phyloP scores from a whole-genome alignment of 2,888 invertebrate genomes.

The Melieria crassipennis region DNA sequence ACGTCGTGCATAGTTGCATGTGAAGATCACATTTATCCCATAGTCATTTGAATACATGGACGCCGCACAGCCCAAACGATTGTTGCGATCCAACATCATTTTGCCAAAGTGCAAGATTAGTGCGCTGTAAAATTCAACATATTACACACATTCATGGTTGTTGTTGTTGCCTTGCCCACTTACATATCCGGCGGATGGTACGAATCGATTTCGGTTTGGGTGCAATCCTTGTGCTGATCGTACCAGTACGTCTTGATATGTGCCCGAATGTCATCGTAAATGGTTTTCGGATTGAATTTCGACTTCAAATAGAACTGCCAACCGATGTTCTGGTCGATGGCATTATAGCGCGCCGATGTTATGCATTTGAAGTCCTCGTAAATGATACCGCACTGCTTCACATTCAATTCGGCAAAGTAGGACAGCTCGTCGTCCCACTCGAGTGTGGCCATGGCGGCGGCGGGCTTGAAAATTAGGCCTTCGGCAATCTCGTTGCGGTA shows the following conservation, averaged over 20 bases:
- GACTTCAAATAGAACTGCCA: conserved; percentile 21
- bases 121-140: not conserved
- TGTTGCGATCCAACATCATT: conserved; percentile 35
- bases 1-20: conserved; percentile 30
- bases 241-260: conserved; percentile 24
- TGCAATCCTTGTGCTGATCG: conserved; percentile 26
- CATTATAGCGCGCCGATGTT: conserved; percentile 19
- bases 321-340: conserved; percentile 32
- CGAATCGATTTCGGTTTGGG: conserved; percentile 30
- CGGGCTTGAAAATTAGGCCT: conserved; percentile 26
- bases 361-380: conserved; percentile 30
- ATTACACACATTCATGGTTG: not conserved
- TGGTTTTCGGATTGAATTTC: conserved; percentile 21
- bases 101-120: conserved; percentile 31
- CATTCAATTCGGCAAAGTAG: conserved; percentile 51
- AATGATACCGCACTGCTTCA: conserved; percentile 47
- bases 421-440: conserved; percentile 53
- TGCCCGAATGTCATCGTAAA: conserved; percentile 20
- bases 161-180: not conserved
- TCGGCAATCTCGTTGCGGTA: conserved; percentile 32
- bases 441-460: conserved; percentile 52
- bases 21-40: conserved; percentile 26
- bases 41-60: conserved; percentile 13
- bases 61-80: conserved; percentile 32
- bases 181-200: conserved; percentile 31